phyloP scores from a whole-genome alignment of 2,888 invertebrate species.

The Halocaridina rubra region DNA sequence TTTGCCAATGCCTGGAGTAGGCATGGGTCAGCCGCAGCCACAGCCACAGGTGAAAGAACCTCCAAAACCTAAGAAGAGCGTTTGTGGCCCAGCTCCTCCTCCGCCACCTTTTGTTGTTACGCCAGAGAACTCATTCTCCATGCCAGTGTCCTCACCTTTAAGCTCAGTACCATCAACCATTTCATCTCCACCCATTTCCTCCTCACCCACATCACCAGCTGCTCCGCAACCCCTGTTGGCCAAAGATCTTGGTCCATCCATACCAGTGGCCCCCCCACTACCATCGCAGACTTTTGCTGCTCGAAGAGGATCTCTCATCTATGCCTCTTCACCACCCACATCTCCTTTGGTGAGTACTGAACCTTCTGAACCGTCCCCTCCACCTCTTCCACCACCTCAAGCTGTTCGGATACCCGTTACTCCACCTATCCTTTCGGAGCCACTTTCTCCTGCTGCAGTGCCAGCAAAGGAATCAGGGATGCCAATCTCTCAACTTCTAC shows the following conservation, averaged over 20 bases:
- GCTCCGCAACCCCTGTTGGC: conserved; percentile 26
- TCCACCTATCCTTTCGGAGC: conserved; percentile 12
- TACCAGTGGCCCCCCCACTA: conserved; percentile 59
- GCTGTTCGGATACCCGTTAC: conserved; percentile 29
- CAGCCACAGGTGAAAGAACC: conserved; percentile 52
- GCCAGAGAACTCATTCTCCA: conserved; percentile 16
- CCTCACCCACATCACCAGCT: conserved; percentile 26
- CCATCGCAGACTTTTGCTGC: conserved; percentile 42
- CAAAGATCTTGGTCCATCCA: conserved; percentile 43
- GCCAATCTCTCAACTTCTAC: neutral
- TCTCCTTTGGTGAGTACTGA: conserved; percentile 10
- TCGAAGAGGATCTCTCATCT: conserved; percentile 12
- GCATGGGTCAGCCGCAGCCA: conserved; percentile 49
- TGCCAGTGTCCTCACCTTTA: conserved; percentile 18
- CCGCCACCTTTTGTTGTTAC: conserved; percentile 58
- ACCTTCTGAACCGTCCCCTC: conserved; percentile 23
- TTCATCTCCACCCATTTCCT: conserved; percentile 35
- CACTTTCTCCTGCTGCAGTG: neutral
- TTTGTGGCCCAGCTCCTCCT: conserved; percentile 62
- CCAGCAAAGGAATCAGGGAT: neutral
- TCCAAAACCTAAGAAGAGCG: conserved; percentile 54
- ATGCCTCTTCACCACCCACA: conserved; percentile 17
- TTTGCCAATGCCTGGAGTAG: conserved; percentile 60
- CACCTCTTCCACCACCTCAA: conserved; percentile 41
- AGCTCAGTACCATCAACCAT: conserved; percentile 21